Evolutionary conservation across 92 coral and sea anemone species (phyloP), one percentile per base, ranked within the genome.

Genomic region (Bergia sp.): DNA sequence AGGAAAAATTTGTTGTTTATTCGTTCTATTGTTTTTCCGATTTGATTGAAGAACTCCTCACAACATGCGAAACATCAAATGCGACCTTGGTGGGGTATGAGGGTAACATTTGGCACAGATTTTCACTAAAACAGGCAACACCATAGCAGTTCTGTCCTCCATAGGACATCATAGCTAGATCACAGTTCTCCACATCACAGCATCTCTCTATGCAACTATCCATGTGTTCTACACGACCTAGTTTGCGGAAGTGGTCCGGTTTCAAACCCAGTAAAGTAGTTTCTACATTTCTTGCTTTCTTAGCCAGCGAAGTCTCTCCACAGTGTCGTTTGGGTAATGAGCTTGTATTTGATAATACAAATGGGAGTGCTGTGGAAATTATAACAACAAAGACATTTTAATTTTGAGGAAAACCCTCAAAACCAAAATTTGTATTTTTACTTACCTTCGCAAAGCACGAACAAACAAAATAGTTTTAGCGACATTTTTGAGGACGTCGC

Each of bases 81-180:
- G 95, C 92, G 9, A 95, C 88, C 71, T 91, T 95, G 39, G 98
- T 92, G 11, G 98, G 98, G 83, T 95, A 95, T 5, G 98, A 94
- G 0, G 98, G 98, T 37, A 95, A 75, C 98, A 95, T 93, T 72
- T 91, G 93, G 38, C 98, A 95, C 43, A 95, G 90, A 66, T 93
- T 95, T 73, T 94, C 95, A 74, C 94, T 91, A 79, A 93, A 95
- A 75, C 98, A 95, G 3, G 96, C 96, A 21, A 95, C 96, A 0
- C 92, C 98, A 83, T 95, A 95, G 49, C 98, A 95, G 71, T 89
- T 93, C 55, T 85, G 91, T 37, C 98, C 96, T n/a, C 92, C 96
- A 66, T 91, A 95, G 7, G 98, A 95, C 98, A 95, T 95, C 98
- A 95, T 95, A 15, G 96, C 98, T 5, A 95, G 90, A 64, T 95